phyloP scores from a whole-genome alignment of 2,113 vertebrate species.

The Microcebus griseorufus region DNA sequence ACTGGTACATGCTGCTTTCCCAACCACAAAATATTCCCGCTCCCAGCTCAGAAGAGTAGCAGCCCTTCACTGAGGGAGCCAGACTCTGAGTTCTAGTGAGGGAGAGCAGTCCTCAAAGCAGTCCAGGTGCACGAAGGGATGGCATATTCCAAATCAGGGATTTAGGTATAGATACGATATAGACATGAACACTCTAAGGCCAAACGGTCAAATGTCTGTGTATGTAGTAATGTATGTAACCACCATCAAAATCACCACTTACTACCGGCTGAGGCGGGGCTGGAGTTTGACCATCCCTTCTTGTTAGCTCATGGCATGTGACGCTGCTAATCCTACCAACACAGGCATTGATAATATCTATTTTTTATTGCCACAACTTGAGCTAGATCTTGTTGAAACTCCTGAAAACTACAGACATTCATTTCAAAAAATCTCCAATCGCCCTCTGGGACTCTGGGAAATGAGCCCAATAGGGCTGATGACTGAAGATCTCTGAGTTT shows the following conservation, averaged over 20 bases:
- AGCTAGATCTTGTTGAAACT: background rate
- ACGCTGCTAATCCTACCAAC: background rate
- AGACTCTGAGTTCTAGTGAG: background rate
- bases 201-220: background rate
- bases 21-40: background rate
- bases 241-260: background rate
- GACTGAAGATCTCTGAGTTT: background rate
- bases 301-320: background rate
- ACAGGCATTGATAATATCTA: background rate
- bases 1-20: background rate
- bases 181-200: background rate
- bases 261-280: background rate
- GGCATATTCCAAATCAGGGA: background rate
- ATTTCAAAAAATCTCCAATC: background rate
- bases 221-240: background rate
- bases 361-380: slow-evolving; percentile 3
- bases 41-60: background rate
- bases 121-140: background rate
- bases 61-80: background rate
- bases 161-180: background rate
- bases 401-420: background rate
- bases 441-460: background rate
- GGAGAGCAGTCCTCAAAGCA: background rate
- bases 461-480: background rate
- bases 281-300: background rate